Conservation (phyloP, 2,888 invertebrate genomes). For the Alloscopus bannaensis region DNA sequence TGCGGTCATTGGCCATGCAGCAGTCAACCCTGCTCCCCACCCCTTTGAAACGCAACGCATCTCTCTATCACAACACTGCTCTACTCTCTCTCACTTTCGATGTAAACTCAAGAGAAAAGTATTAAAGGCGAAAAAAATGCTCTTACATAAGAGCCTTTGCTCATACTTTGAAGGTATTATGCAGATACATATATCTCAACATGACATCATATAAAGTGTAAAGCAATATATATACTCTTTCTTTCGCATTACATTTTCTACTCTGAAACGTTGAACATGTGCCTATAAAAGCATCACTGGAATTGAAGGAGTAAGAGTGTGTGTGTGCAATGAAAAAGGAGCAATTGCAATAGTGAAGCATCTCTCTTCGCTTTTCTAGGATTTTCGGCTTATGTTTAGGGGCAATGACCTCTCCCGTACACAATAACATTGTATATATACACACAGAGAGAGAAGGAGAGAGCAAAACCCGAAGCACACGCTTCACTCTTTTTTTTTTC, state of each 20-base stretch:
- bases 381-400: conserved; percentile 46
- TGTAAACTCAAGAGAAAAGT: background rate
- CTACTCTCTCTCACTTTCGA: background rate
- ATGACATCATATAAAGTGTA: background rate
- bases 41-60: conserved; percentile 40
- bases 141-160: background rate
- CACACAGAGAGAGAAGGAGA: conserved; percentile 22
- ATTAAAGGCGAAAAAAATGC: background rate
- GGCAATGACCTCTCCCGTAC: conserved; percentile 55
- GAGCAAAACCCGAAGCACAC: conserved; percentile 29
- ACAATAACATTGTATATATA: conserved; percentile 43
- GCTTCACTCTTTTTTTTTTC: conserved; percentile 23
- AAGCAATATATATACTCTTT: too few relatives aligned
- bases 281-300: conserved; percentile 36
- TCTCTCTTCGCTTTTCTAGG: conserved; percentile 40
- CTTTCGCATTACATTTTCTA: too few relatives aligned
- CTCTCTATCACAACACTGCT: conserved; percentile 14
- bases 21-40: conserved; percentile 37
- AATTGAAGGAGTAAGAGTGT: conserved; percentile 27
- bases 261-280: too few relatives aligned
- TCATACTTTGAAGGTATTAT: background rate
- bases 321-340: conserved; percentile 10
- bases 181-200: conserved; percentile 7
- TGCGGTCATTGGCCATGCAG: conserved; percentile 49
- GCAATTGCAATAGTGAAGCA: conserved; percentile 37